Base-by-base conservation (phyloP, 2,888 invertebrate genomes). In the Acrocyrtus sp. region DNA sequence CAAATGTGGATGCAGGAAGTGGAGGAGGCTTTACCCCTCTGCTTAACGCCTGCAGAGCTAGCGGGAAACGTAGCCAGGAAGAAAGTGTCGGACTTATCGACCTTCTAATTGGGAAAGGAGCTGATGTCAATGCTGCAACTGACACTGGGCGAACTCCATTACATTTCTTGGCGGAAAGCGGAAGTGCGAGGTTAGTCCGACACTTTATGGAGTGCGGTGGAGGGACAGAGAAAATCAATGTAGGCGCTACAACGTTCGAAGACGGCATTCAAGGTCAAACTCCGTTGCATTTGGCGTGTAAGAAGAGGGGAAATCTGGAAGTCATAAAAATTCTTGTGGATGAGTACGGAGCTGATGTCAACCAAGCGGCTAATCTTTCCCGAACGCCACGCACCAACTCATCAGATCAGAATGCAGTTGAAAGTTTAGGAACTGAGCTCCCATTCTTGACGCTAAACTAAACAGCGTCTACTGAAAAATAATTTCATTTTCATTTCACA, bases 281-380 rank as follows among this genome's bases (percentile, higher is more conserved):
- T 24, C 29, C 57, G 8, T 12, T 66, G 34, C 66, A 66, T 17
- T 39, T 34, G n/a, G 66, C 66, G 3, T 66, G 66, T 19, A 47
- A 56, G 34, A 43, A 5, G 29, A 2, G 24, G 24, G n/a, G 43
- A 2, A 50, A 22, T 26, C 3, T 4, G 19, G 24, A 50, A 10
- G 26, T 50, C 3, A n/a, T n/a, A n/a, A n/a, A n/a, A n/a, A n/a
- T n/a, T n/a, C 26, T 6, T 22, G n/a, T 50, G 29, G n/a, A n/a
- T n/a, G 1, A 53, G 27, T 2, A 26, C 22, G 29, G 54, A 27
- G 54, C 54, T 1, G 26, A n/a, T 3, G 10, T 54, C 6, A 45
- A 63, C 15, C 6, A 29, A 34, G 8, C 6, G 21, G 63, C 53
- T 34, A 15, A 24, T 12, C n/a, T 34, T 6, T 41, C 43, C 2